phyloP scores from a whole-genome alignment of 2,113 vertebrate species.

The Phalacrocorax aristotelis region DNA sequence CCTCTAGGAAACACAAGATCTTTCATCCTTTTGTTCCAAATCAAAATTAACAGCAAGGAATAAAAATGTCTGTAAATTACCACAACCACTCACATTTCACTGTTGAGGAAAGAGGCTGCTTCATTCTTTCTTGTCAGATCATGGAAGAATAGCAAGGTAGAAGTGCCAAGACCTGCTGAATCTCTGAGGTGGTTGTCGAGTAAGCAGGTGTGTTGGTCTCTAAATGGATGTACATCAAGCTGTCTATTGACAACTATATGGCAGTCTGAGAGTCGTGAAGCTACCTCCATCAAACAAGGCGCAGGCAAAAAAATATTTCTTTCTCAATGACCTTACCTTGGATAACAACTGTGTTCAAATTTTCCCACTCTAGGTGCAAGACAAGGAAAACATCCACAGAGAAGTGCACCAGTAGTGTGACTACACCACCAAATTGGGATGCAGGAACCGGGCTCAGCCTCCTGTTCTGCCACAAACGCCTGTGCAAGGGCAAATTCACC shows the following conservation, averaged over 20 bases:
- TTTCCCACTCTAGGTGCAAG: neutral
- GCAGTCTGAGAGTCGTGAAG: neutral
- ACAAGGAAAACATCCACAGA: neutral
- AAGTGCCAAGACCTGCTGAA: neutral
- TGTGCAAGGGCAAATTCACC: neutral
- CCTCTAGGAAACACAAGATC: neutral
- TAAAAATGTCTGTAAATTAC: neutral
- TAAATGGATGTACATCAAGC: neutral
- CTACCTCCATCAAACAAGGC: neutral
- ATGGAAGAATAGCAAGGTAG: neutral
- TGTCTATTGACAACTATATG: neutral
- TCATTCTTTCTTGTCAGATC: neutral
- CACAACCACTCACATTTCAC: neutral
- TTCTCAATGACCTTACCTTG: neutral
- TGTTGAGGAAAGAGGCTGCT: neutral
- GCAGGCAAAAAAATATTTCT: neutral
- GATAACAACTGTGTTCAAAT: neutral
- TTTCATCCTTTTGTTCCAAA: neutral
- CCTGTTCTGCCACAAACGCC: neutral
- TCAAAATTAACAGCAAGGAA: neutral
- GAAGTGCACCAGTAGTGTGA: fast-evolving
- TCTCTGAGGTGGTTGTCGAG: neutral
- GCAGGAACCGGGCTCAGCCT: neutral
- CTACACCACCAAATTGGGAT: neutral
- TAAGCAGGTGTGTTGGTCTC: neutral